Evolutionary conservation across 2,797 vertebrate genomes (phyloP).

Genomic region (Pseudomugil gertrudae): DNA sequence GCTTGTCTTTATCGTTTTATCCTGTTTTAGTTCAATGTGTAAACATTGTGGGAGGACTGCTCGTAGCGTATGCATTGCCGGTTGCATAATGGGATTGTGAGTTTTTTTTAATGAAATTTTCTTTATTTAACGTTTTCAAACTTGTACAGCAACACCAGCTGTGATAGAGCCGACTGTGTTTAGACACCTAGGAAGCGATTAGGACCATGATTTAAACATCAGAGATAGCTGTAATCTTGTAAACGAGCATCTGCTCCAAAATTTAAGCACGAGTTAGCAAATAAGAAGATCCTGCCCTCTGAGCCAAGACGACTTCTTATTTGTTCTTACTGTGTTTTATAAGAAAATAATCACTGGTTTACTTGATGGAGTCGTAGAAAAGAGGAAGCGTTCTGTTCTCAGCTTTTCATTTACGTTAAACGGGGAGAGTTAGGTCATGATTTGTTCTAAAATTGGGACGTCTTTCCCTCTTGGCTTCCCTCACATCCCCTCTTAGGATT

Average conservation of each 20-base stretch:
- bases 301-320: slow-evolving; percentile 22
- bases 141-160: neutral
- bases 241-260: slow-evolving; percentile 4
- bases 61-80: slow-evolving; percentile 34
- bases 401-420: slow-evolving; percentile 22
- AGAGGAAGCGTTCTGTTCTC: slow-evolving; percentile 13
- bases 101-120: neutral
- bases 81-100: slow-evolving; percentile 5
- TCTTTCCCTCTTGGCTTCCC: slow-evolving; percentile 25
- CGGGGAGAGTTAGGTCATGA: slow-evolving; percentile 10
- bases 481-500: slow-evolving; percentile 42
- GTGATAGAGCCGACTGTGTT: slow-evolving; percentile 8
- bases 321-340: slow-evolving; percentile 24
- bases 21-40: slow-evolving; percentile 17
- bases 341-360: slow-evolving; percentile 18
- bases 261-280: slow-evolving; percentile 20
- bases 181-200: neutral
- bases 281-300: slow-evolving; percentile 27
- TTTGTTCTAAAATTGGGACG: slow-evolving; percentile 30
- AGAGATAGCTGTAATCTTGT: slow-evolving; percentile 6
- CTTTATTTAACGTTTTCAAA: slow-evolving; percentile 18
- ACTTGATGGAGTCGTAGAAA: slow-evolving; percentile 12
- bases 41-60: neutral
- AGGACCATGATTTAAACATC: neutral
- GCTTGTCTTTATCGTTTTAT: slow-evolving; percentile 25